Evolutionary conservation across 2,797 vertebrate species (phyloP).

Genomic region (Falco concolor): DNA sequence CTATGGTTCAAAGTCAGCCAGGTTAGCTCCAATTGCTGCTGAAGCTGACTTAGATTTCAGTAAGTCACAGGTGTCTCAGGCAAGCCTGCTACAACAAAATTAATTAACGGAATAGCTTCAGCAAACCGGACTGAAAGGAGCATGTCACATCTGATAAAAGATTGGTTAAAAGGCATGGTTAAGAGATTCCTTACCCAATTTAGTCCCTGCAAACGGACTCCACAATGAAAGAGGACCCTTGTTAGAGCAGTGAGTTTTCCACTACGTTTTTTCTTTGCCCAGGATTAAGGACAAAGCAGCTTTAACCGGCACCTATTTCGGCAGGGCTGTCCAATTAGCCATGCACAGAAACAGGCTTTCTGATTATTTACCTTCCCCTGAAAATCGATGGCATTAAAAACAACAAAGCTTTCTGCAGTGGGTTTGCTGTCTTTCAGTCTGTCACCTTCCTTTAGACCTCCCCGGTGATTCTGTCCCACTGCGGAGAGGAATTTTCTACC

Average conservation of each 20-base stretch:
- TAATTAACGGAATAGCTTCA: background rate
- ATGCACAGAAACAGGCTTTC: background rate
- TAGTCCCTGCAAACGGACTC: background rate
- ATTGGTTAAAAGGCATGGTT: background rate
- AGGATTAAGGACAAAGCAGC: background rate
- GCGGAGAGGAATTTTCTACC: background rate
- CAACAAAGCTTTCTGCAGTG: background rate
- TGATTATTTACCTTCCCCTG: background rate
- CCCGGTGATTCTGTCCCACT: background rate
- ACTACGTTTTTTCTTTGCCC: background rate
- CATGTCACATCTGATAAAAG: background rate
- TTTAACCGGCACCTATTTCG: background rate
- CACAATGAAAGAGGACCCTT: background rate
- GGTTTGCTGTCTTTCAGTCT: background rate
- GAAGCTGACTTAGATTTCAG: slow-evolving; percentile 8
- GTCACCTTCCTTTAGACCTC: background rate
- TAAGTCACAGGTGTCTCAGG: background rate
- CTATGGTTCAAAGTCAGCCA: background rate
- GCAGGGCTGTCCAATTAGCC: background rate
- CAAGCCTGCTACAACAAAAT: background rate
- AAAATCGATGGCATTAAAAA: background rate
- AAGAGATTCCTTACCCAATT: background rate
- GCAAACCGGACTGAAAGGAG: background rate
- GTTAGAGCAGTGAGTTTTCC: background rate
- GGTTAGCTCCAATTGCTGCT: background rate